These are phyloP conservation scores for Nymphalis polychloros DNA, from an alignment of 2,888 invertebrate species.

Conservation along the genomic window DNA sequence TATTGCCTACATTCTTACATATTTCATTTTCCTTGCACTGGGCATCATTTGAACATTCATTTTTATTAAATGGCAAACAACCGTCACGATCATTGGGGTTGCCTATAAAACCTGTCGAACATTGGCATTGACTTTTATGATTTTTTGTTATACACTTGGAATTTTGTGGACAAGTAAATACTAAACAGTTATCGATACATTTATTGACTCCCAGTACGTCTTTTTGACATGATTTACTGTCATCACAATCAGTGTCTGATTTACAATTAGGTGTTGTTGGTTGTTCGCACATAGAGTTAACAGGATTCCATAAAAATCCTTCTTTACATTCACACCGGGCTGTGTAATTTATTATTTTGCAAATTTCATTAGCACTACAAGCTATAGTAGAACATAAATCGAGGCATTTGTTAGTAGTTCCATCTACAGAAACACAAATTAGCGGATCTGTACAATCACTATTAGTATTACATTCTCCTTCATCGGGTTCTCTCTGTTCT, in stretches of 20 bases:
- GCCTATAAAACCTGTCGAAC: constrained; percentile 90
- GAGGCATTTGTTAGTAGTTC: constrained; percentile 86
- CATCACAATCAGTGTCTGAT: constrained; percentile 86
- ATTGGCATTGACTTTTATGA: constrained; percentile 91
- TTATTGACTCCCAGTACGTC: constrained; percentile 92
- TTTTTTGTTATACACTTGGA: constrained; percentile 88
- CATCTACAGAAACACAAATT: constrained; percentile 85
- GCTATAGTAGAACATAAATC: constrained; percentile 90
- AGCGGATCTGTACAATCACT: constrained; percentile 87
- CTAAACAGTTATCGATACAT: constrained; percentile 88
- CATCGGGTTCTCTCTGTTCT: constrained; percentile 81
- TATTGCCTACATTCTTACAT: constrained; percentile 84
- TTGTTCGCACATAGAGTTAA: constrained; percentile 90
- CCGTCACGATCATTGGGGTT: constrained; percentile 95
- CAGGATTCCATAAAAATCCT: constrained; percentile 91
- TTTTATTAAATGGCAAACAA: constrained; percentile 87
- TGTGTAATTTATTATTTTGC: constrained; percentile 85
- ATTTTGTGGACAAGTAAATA: constrained; percentile 92
- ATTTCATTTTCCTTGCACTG: constrained; percentile 92
- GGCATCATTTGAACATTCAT: constrained; percentile 89
- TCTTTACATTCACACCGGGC: constrained; percentile 91
- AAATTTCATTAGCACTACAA: constrained; percentile 91
- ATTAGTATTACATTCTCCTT: constrained; percentile 85
- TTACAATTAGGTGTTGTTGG: constrained; percentile 92
- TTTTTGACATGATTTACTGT: constrained; percentile 87